These are phyloP conservation scores for Campaea margaritaria DNA, from an alignment of 2,888 invertebrate species.

Conservation along the genomic window DNA sequence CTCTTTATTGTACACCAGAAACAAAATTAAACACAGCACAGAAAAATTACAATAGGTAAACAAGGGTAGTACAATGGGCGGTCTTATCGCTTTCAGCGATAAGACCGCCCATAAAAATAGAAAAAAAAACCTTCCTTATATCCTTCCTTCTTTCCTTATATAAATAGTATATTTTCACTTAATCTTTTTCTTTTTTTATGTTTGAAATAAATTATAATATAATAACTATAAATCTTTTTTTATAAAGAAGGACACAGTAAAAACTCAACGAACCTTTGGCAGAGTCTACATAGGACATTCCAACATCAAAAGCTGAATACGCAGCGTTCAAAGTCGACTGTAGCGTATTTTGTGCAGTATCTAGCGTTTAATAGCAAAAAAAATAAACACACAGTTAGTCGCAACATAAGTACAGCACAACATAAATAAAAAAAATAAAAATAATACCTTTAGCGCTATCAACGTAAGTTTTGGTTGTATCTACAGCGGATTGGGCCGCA, in stretches of 20 bases:
- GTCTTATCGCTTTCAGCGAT: too few species aligned
- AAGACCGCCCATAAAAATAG: too few species aligned
- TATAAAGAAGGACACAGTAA: slow-evolving; percentile 25
- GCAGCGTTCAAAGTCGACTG: slow-evolving; percentile 64
- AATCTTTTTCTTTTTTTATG: too few species aligned
- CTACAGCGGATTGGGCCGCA: slow-evolving; percentile 61
- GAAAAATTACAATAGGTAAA: too few species aligned
- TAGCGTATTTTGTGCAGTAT: slow-evolving; percentile 64
- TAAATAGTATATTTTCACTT: too few species aligned
- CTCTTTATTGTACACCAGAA: too few species aligned
- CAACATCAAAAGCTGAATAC: slow-evolving; percentile 64
- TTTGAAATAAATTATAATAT: slow-evolving; percentile 8
- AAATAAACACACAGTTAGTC: slow-evolving; percentile 45
- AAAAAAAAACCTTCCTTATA: too few species aligned
- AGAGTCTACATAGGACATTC: slow-evolving; percentile 65
- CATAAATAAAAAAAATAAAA: background rate
- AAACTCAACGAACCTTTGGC: slow-evolving; percentile 52
- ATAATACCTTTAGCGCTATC: slow-evolving; percentile 69
- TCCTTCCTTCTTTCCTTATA: too few species aligned
- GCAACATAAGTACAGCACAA: slow-evolving; percentile 16
- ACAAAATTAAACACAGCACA: too few species aligned
- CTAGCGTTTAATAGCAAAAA: slow-evolving; percentile 52
- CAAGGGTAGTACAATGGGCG: too few species aligned
- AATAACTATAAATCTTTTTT: background rate
- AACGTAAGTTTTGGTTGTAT: slow-evolving; percentile 63